These are phyloP conservation scores for Yoshiicerus persimilis DNA, from an alignment of 1,140 invertebrate genomes.

Conservation along the genomic window DNA sequence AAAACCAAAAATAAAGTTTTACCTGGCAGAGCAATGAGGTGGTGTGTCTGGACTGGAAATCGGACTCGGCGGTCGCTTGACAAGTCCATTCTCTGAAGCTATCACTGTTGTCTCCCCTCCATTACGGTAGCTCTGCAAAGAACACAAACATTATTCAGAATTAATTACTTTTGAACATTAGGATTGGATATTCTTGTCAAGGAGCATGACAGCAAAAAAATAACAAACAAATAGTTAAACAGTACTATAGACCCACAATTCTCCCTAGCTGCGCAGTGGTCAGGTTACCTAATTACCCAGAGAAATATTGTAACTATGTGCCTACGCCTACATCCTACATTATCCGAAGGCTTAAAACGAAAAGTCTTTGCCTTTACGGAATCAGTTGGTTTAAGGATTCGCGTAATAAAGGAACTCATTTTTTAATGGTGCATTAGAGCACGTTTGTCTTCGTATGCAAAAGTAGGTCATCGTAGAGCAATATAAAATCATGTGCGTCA, in stretches of 20 bases:
- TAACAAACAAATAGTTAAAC: not conserved
- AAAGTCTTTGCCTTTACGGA: no score
- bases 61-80: constrained; percentile 54
- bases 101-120: constrained; percentile 35
- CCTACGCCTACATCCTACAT: not conserved
- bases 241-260: not conserved
- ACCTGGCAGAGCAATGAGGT: constrained; percentile 56
- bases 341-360: not conserved
- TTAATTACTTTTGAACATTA: not conserved
- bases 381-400: no score
- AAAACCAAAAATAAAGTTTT: constrained; percentile 5
- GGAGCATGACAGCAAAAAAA: not conserved
- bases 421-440: no score
- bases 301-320: not conserved
- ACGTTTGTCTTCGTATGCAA: no score
- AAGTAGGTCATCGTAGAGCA: no score
- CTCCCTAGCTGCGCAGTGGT: not conserved
- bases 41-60: constrained; percentile 64
- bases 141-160: not conserved
- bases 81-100: constrained; percentile 46
- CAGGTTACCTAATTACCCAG: not conserved
- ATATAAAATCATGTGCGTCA: no score
- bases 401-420: no score
- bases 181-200: not conserved
- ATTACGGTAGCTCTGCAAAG: constrained; percentile 45